Conservation (phyloP, 2,113 vertebrate genomes). For the Hippocampus barbouri region DNA sequence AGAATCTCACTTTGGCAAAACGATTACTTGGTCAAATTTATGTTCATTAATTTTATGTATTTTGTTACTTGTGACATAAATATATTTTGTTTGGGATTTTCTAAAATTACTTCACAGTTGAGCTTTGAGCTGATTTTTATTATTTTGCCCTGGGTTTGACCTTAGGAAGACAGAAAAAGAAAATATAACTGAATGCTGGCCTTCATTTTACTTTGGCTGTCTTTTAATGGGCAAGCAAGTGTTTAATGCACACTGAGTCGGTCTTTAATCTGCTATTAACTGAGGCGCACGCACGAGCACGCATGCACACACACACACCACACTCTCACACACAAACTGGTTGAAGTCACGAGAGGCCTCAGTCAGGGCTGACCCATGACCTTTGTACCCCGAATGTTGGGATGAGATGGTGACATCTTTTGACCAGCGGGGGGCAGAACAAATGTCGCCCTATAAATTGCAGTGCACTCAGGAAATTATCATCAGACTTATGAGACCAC, state of each 20-base stretch:
- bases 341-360: constrained; percentile 6
- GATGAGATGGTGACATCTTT: not conserved
- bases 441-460: constrained; percentile 25
- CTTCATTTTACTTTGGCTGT: no score
- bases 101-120: no score
- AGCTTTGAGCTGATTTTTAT: not conserved
- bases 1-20: no score
- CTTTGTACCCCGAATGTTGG: constrained; percentile 15
- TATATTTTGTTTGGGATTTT: no score
- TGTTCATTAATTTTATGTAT: no score
- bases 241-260: constrained; percentile 52
- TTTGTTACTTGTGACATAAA: no score
- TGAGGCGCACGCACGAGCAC: not conserved
- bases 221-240: constrained; percentile 36
- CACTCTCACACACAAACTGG: not conserved
- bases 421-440: not conserved
- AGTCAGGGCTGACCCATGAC: constrained; percentile 12
- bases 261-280: constrained; percentile 55
- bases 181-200: no score
- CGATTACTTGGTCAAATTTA: no score
- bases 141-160: constrained; percentile 5
- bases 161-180: not conserved
- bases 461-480: constrained; percentile 13
- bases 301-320: constrained; percentile 10
- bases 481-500: constrained; percentile 9